Evolutionary conservation across 2,797 vertebrate genomes (phyloP), one percentile per base, ranked within the genome.

Genomic region (Gymnocypris eckloni): DNA sequence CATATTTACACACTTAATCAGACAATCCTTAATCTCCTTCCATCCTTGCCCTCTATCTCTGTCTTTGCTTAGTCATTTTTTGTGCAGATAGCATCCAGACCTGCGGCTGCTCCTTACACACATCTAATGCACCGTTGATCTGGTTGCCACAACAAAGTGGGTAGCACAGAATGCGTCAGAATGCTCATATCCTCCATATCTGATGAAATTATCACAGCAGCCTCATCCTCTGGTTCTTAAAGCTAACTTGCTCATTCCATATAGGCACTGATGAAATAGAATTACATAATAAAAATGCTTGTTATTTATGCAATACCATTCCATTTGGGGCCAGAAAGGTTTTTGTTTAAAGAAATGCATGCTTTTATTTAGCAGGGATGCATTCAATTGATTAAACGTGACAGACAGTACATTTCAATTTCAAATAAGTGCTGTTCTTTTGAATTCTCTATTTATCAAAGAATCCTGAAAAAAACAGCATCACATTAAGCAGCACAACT

Each of bases 121-220:
- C 7, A 50, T 48, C 43, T 28, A 6, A 66, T 48, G 20, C 18
- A 50, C 5, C 18, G 10, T 28, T 70, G 64, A 66, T 56, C 25
- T 69, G 9, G 83, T 79, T 85, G 52, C 66, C 83, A 85, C 39
- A 85, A 79, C 76, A 85, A 52, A 48, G 37, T 33, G 41, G 25
- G 76, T 28, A 59, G 48, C 48, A 43, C 37, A 16, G 15, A 78
- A 70, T 54, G 3, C 13, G 39, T 77, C 45, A n/a, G 72, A 67
- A 20, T 18, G 16, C 20, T 25, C 73, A 48, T 3, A 25, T 84
- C 28, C 59, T 39, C 43, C 54, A 52, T n/a, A 64, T 76, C 43
- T 50, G n/a, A 66, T 64, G 45, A 37, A 67, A 67, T 52, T 5
- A 41, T 41, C 59, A 9, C 56, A 73, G 5, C 43, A 6, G 45